Evolutionary conservation across 2,113 vertebrate genomes (phyloP).

Genomic region (Paraplagusia blochii): DNA sequence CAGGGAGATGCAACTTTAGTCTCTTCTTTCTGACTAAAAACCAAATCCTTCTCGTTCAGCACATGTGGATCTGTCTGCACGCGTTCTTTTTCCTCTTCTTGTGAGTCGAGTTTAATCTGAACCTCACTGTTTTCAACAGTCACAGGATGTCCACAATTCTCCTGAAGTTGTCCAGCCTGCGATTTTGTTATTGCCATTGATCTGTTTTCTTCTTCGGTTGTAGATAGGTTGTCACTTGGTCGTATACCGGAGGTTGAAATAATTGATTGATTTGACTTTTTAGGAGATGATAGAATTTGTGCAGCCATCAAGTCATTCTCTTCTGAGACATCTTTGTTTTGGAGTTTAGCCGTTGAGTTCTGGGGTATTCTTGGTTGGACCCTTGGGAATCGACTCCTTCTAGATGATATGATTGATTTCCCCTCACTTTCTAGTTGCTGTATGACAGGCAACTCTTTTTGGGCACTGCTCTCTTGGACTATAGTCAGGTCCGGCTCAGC

Average conservation of each 20-base stretch:
- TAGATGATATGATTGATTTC: no score
- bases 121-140: no score
- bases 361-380: no score
- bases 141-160: neutral
- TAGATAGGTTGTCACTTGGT: neutral
- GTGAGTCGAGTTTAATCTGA: no score
- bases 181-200: neutral
- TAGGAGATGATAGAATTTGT: neutral
- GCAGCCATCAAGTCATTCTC: neutral
- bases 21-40: neutral
- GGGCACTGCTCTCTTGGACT: no score
- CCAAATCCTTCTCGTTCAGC: neutral
- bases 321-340: constrained; percentile 2
- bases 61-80: neutral
- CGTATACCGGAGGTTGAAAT: neutral
- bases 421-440: no score
- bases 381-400: no score
- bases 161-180: neutral
- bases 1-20: neutral
- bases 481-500: no score
- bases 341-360: neutral
- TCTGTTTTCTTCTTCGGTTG: neutral
- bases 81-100: no score
- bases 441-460: no score
- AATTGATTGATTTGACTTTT: neutral